Base-by-base conservation (phyloP, 2,888 invertebrate genomes). In the Galerucella pusilla region DNA sequence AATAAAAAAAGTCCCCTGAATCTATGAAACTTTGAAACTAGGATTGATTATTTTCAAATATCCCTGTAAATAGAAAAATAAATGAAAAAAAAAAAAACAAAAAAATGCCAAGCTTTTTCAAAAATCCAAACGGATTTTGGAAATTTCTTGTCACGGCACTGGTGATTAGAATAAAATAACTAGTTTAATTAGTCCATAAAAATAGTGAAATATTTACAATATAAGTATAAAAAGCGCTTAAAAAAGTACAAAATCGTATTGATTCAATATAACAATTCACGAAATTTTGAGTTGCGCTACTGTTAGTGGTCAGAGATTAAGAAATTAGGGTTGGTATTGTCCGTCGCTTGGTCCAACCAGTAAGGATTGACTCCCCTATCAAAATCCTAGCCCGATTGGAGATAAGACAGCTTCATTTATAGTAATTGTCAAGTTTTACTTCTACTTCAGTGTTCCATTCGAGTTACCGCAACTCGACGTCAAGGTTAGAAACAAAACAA, bases 401-500 rank as follows among this genome's bases (percentile, higher is more conserved):
- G 76, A 76, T 76, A 76, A 75, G 64, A 63, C 67, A 76, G 72
- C 66, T 72, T 68, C 67, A 69, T 70, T 73, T 68, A 71, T 71
- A 64, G 71, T 75, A 71, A 75, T 75, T 78, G 71, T 77, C 66
- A 75, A 76, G 75, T 75, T 77, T 77, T 72, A 76, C 76, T 77
- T 75, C 77, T 70, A 73, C 76, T 77, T 75, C 77, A 77, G 79
- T 79, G 57, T 75, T 75, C 75, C 77, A 59, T 76, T 71, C 75
- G 69, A 75, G 73, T 75, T 74, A 78, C 65, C 73, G 68, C 77
- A 75, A 71, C 80, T 59, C 71, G 74, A 66, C 77, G 77, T 73
- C 80, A 80, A 80, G 80, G 80, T 80, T 77, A 80, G 78, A 75
- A 71, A 68, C 59, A 66, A 66, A 77, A 76, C 67, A 76, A 75